These are phyloP conservation scores for Piaya cayana DNA, from an alignment of 2,113 vertebrate genomes.

Conservation along the genomic window DNA sequence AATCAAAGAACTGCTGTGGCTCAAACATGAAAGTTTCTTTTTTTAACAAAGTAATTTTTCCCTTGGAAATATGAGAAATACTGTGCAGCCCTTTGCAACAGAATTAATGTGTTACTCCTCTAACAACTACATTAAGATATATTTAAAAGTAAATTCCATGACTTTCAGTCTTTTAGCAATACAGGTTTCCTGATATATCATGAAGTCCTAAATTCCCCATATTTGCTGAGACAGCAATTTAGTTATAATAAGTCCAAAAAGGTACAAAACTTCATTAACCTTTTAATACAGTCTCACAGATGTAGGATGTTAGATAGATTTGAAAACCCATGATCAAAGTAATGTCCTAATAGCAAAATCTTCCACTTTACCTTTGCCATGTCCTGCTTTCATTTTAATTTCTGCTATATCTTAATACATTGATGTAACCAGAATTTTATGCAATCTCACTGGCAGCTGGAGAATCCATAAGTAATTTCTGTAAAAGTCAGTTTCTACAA, in stretches of 20 bases:
- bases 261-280: slow-evolving; percentile 80
- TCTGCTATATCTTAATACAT: slow-evolving; percentile 57
- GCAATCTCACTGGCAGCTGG: neutral
- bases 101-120: slow-evolving; percentile 32
- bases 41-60: neutral
- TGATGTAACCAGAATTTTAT: slow-evolving; percentile 25
- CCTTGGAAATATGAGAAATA: neutral
- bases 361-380: slow-evolving; percentile 68
- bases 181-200: slow-evolving; percentile 43
- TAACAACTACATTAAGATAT: slow-evolving; percentile 44
- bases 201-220: slow-evolving; percentile 41
- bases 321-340: slow-evolving; percentile 76
- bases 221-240: slow-evolving; percentile 73
- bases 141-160: slow-evolving; percentile 62
- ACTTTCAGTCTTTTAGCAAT: slow-evolving; percentile 16
- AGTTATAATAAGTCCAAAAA: slow-evolving; percentile 68
- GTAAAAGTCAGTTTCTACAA: slow-evolving; percentile 13
- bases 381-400: slow-evolving; percentile 71
- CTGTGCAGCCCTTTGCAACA: neutral
- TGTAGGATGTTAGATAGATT: slow-evolving; percentile 66
- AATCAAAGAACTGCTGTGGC: neutral
- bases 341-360: slow-evolving; percentile 69
- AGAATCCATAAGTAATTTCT: slow-evolving; percentile 57
- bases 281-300: slow-evolving; percentile 77
- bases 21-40: slow-evolving; percentile 2